Evolutionary conservation across 2,797 vertebrate species (phyloP).

Genomic region (Falco peregrinus): DNA sequence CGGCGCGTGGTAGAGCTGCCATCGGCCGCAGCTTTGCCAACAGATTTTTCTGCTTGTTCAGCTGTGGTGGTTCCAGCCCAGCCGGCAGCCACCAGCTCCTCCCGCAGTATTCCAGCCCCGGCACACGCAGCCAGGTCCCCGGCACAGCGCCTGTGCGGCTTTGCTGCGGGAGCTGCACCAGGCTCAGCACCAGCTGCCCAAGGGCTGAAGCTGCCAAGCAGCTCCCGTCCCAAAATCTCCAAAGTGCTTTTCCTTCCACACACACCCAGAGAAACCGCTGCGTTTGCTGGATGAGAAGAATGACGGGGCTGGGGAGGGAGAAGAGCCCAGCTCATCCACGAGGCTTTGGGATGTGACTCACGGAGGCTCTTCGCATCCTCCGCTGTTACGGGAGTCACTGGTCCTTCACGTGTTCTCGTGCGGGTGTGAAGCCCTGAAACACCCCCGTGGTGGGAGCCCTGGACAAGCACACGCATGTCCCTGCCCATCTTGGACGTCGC

Average conservation of each 20-base stretch:
- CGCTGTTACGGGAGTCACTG: background rate
- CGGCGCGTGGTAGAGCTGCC: background rate
- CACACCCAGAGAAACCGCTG: background rate
- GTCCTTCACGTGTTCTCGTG: background rate
- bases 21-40: background rate
- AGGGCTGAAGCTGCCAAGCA: background rate
- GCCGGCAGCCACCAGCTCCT: background rate
- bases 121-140: background rate
- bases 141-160: background rate
- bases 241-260: rapidly evolving
- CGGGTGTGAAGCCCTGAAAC: background rate
- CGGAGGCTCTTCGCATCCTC: background rate
- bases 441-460: background rate
- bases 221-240: background rate
- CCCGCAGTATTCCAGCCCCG: background rate
- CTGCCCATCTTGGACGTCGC: rapidly evolving
- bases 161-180: background rate
- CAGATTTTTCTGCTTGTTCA: slow-evolving; percentile 5
- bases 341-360: background rate
- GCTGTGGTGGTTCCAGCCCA: background rate
- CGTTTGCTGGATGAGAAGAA: background rate
- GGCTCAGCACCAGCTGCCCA: rapidly evolving
- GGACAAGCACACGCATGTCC: background rate
- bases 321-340: background rate
- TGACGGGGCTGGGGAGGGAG: background rate